Conservation (phyloP, 2,888 invertebrate species). For the Hetaerina titia region DNA sequence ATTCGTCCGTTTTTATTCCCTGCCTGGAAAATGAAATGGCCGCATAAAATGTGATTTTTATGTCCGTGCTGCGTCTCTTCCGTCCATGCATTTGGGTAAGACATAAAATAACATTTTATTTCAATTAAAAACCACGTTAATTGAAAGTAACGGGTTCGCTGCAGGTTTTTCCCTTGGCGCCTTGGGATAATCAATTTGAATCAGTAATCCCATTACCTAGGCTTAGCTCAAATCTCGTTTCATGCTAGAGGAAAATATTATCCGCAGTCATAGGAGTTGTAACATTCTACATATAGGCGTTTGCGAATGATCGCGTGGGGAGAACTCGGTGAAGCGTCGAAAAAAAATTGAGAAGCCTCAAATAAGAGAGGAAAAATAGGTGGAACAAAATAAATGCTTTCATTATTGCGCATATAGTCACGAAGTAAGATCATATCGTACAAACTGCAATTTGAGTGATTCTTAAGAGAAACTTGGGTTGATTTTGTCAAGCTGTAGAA, state of each 20-base stretch:
- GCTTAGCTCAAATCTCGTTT: not conserved
- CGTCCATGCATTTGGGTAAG: not conserved
- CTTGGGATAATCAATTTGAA: not conserved
- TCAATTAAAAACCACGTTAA: constrained; percentile 27
- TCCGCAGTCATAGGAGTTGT: not conserved
- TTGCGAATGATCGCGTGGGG: not conserved
- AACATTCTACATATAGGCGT: not conserved
- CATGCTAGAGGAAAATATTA: not conserved
- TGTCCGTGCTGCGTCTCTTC: not conserved
- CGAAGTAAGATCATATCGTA: not conserved
- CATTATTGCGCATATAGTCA: not conserved
- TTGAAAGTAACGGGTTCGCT: not conserved
- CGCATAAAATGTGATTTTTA: not conserved
- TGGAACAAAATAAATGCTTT: not conserved
- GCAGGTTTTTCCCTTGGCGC: not conserved
- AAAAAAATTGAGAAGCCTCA: not conserved
- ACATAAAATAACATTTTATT: not conserved
- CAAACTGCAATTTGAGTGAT: not conserved
- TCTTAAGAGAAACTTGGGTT: not conserved
- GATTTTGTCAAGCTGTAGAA: not conserved
- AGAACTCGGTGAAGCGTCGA: not conserved
- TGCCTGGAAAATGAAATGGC: not conserved
- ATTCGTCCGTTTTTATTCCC: too few relatives aligned
- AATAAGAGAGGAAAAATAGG: not conserved
- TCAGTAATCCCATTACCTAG: not conserved